Evolutionary conservation across 2,888 invertebrate genomes (phyloP), one percentile per base, ranked within the genome.

Genomic region (Polydrusus tereticollis): DNA sequence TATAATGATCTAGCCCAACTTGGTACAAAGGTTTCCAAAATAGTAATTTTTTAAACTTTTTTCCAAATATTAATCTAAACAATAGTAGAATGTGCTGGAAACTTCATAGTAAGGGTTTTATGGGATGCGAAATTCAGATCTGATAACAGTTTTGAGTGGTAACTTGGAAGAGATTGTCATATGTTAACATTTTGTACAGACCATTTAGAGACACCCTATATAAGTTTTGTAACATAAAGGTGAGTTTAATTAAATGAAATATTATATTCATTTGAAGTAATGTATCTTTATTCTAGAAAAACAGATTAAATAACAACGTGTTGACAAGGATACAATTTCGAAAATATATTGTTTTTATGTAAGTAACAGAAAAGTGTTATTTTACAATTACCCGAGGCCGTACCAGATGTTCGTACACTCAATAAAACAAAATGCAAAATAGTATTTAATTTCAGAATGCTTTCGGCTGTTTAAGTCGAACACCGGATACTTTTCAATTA

Each of bases 401-500:
- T 14, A 26, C 16, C 10, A 14, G 23, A 60, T 60, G 60, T 38
- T 29, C 43, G 6, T 21, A 60, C 10, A 60, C 60, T 45, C 12
- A 47, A 63, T 63, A 63, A 63, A 63, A 47, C 50, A 63, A 47
- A 63, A 63, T 47, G 50, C 47, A 63, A 41, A 63, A 45, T 47
- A 50, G 63, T 63, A 36, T 63, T 63, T 50, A 63, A 63, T 63
- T 63, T 63, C 47, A 20, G 47, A 63, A 50, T 33, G 63, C 47
- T 63, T 45, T 47, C 7, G 60, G 47, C 33, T 26, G 29, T 47
- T 47, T 47, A 45, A 47, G 47, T 47, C 50, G 63, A 63, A 63
- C 63, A 63, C 63, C 50, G 33, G 63, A 63, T 63, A 63, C 29
- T 63, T 63, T 63, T 63, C 47, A 63, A 63, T 63, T 63, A 47